A percentile compares a stretch with the other conserved stretches of the same genome.
phyloP scores from a whole-genome alignment of 2,888 invertebrate species.

The Bellardia bayeri region DNA sequence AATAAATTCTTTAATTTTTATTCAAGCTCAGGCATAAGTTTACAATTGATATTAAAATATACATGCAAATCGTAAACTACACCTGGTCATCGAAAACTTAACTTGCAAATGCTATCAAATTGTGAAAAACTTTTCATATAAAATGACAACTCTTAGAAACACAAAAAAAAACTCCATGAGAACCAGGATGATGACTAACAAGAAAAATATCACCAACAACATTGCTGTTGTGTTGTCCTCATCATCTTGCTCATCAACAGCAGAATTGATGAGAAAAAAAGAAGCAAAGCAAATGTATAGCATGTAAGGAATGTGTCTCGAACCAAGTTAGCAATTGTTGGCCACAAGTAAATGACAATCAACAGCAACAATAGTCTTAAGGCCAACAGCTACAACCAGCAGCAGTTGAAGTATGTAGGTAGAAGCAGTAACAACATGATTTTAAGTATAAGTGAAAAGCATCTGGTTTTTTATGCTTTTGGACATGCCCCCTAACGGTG shows the following conservation, averaged over 20 bases:
- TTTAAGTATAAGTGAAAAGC: constrained; percentile 21
- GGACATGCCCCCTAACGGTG: constrained; percentile 66
- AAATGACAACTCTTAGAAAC: not conserved
- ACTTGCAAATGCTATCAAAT: not conserved
- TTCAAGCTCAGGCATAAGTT: not conserved
- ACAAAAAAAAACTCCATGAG: not conserved
- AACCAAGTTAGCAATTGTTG: constrained; percentile 37
- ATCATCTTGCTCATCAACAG: not conserved
- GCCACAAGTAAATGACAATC: constrained; percentile 54
- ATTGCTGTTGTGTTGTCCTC: not conserved
- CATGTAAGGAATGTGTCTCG: not conserved
- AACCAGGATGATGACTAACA: not conserved
- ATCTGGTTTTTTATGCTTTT: constrained; percentile 40
- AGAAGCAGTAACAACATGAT: constrained; percentile 8
- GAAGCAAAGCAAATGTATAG: not conserved
- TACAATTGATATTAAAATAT: not conserved
- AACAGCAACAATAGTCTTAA: constrained; percentile 54
- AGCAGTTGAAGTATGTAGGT: not conserved
- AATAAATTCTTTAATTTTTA: too few relatives aligned
- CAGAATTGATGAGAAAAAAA: constrained; percentile 12
- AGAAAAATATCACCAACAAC: constrained; percentile 7
- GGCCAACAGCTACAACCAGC: not conserved
- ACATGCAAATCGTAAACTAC: not conserved
- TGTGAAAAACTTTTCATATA: not conserved
- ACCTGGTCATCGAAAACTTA: not conserved